phyloP scores from a whole-genome alignment of 2,113 vertebrate species.

The Brachirus orientalis region DNA sequence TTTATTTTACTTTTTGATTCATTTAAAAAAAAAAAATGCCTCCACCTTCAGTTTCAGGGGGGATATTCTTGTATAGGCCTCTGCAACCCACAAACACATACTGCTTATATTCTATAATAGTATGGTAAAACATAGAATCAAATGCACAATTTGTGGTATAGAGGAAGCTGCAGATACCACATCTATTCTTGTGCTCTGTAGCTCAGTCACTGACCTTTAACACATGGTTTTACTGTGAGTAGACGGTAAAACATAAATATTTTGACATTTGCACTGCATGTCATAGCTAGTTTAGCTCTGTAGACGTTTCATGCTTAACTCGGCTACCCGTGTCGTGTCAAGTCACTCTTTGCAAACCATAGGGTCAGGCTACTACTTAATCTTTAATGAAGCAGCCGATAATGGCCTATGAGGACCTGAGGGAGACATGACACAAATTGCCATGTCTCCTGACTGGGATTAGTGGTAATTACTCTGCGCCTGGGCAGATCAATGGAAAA shows the following conservation, averaged over 20 bases:
- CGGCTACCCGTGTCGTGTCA: conserved; percentile 51
- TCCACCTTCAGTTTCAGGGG: too few relatives aligned
- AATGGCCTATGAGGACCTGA: conserved; percentile 62
- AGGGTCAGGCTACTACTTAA: conserved; percentile 50
- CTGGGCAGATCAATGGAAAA: conserved; percentile 71
- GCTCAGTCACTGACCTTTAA: neutral
- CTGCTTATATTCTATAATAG: conserved; percentile 26
- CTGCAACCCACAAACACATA: neutral
- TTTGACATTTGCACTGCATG: conserved; percentile 29
- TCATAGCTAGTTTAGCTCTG: conserved; percentile 58
- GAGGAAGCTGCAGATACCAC: neutral
- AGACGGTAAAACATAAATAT: conserved; percentile 6
- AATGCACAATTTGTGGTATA: conserved; percentile 11
- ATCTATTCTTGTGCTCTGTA: neutral
- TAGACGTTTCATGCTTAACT: conserved; percentile 36
- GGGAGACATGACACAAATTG: conserved; percentile 72
- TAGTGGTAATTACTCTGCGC: conserved; percentile 76
- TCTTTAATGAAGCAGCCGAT: conserved; percentile 72
- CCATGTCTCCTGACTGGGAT: conserved; percentile 77
- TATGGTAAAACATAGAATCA: conserved; percentile 18
- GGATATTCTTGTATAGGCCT: too few relatives aligned
- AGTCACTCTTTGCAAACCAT: conserved; percentile 33
- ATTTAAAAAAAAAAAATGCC: too few relatives aligned
- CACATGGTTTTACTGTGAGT: neutral
- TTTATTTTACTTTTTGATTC: too few relatives aligned